Evolutionary conservation across 2,797 vertebrate genomes (phyloP), one percentile per base, ranked within the genome.

Genomic region (Rhynchonycteris naso): DNA sequence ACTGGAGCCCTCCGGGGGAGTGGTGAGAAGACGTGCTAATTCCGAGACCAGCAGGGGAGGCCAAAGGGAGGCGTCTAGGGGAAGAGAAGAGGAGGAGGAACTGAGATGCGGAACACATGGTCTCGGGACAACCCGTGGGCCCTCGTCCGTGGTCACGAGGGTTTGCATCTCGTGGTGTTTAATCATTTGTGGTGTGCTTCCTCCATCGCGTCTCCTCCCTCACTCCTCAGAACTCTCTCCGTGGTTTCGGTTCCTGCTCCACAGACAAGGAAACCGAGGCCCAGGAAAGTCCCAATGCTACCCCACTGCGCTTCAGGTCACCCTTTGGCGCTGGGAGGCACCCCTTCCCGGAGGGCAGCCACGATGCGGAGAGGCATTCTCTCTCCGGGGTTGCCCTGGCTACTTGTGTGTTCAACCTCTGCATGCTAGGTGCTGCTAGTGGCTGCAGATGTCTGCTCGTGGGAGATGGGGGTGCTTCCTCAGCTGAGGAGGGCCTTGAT

Each of bases 1-100:
- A 92, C 1, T 30, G 79, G 80, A 92, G 91, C 33, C 91, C 95
- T 96, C 93, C 1, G 11, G 75, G 93, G 90, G 38, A 50, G 63
- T 28, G 56, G 35, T 59, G 16, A 38, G 94, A 87, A 75, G 68
- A 79, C 43, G 76, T 1, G 4, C 94, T 95, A 61, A 96, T 97
- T 97, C 90, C 33, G 94, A 96, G 68, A 91, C 90, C 96, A 94
- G 96, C 96, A 96, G 95, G 96, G 95, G 91, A 96, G 94, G 97
- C 92, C 78, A 54, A 58, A 90, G 96, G 75, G 90, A 82, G 68
- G 78, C 84, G 58, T 94, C 94, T 87, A 68, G 91, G 68, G 89
- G 90, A 74, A 76, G 92, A 93, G 93, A 97, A 63, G 74, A 90
- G 65, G 78, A 7, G 74, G 91, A 58, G 86, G 88, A 54, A 78